phyloP scores from a whole-genome alignment of 1,140 invertebrate species.

The Brachionus calyciflorus region DNA sequence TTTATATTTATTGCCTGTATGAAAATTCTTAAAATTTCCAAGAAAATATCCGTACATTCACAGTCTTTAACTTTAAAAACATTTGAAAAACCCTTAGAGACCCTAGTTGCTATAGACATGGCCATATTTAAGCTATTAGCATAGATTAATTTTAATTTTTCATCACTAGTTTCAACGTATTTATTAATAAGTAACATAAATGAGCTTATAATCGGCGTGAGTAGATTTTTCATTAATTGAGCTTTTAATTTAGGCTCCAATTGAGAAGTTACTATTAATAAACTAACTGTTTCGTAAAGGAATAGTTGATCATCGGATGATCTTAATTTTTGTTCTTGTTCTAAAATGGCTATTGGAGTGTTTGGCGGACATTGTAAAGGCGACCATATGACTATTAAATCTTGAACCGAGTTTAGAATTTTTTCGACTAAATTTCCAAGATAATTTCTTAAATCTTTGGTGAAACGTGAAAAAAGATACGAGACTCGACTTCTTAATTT shows the following conservation, averaged over 20 bases:
- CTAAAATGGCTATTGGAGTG: conserved; percentile 57
- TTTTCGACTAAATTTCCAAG: conserved; percentile 63
- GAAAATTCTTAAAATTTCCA: conserved; percentile 64
- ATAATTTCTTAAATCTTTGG: conserved; percentile 59
- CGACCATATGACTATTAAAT: conserved; percentile 59
- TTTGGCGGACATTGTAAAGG: conserved; percentile 48
- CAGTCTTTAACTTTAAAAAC: conserved; percentile 64
- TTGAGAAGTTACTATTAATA: conserved; percentile 63
- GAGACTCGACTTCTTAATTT: conserved; percentile 63
- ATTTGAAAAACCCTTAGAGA: conserved; percentile 66
- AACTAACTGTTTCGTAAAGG: conserved; percentile 65
- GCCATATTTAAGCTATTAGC: conserved; percentile 62
- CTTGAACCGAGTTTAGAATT: conserved; percentile 63
- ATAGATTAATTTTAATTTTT: conserved; percentile 55
- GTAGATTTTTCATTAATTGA: conserved; percentile 58
- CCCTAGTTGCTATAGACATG: conserved; percentile 63
- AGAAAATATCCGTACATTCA: conserved; percentile 63
- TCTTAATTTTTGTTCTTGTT: conserved; percentile 52
- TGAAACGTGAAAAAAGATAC: conserved; percentile 65
- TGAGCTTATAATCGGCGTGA: conserved; percentile 61
- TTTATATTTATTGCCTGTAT: conserved; percentile 61
- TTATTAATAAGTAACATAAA: conserved; percentile 57
- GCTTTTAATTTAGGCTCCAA: conserved; percentile 58
- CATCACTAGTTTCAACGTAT: conserved; percentile 56
- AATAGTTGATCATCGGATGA: conserved; percentile 65